These are phyloP conservation scores for Parnassius apollo DNA, from an alignment of 2,888 invertebrate genomes.

Conservation along the genomic window DNA sequence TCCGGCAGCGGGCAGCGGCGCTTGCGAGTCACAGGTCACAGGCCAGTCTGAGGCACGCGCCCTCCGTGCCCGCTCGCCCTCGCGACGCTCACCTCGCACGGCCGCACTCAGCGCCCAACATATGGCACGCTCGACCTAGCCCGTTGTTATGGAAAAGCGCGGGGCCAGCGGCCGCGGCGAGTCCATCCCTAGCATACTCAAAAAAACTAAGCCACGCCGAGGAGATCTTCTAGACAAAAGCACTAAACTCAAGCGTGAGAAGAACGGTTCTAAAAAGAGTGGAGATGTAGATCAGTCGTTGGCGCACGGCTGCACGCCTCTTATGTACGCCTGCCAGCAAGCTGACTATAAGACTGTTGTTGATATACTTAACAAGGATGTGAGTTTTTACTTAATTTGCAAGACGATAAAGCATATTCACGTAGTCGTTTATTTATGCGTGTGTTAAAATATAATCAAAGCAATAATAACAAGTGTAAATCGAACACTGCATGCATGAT, in stretches of 20 bases:
- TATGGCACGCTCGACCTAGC: constrained; percentile 47
- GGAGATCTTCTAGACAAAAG: constrained; percentile 72
- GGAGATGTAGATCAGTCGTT: constrained; percentile 69
- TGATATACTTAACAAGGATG: constrained; percentile 88
- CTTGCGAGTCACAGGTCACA: constrained; percentile 32
- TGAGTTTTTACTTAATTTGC: constrained; percentile 63
- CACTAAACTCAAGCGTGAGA: constrained; percentile 71
- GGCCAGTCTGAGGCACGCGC: constrained; percentile 73
- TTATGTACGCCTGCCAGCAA: constrained; percentile 96
- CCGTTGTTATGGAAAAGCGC: constrained; percentile 71
- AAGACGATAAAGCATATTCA: not conserved
- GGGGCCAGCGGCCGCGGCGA: constrained; percentile 65
- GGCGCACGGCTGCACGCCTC: constrained; percentile 88
- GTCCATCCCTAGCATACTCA: constrained; percentile 74
- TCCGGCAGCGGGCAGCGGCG: constrained; percentile 58
- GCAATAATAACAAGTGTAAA: no score
- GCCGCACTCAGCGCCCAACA: constrained; percentile 29
- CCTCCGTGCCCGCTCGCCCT: constrained; percentile 73
- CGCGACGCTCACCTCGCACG: constrained; percentile 40
- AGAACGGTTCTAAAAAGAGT: constrained; percentile 54
- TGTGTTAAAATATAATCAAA: no score
- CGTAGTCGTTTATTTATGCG: no score
- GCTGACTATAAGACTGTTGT: constrained; percentile 89
- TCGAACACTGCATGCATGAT: no score
- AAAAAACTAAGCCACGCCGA: constrained; percentile 65